phyloP scores from a whole-genome alignment of 1,140 invertebrate species.

The Rhopalosiphum padi region DNA sequence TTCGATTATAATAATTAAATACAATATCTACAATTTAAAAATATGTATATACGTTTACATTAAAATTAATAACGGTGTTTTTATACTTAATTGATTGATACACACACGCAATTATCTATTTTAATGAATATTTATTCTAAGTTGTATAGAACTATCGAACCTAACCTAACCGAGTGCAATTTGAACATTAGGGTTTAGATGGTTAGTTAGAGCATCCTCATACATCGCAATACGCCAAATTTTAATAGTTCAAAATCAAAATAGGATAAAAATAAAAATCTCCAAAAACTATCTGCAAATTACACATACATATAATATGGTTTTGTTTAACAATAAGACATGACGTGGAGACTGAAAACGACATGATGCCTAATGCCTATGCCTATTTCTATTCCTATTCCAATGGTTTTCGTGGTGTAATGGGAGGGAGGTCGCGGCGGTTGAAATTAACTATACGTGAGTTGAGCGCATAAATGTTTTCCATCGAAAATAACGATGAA shows the following conservation, averaged over 20 bases:
- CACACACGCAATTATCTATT: not conserved
- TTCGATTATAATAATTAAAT: not conserved
- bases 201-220: not conserved
- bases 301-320: not conserved
- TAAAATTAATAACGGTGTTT: accelerated
- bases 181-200: too few relatives aligned
- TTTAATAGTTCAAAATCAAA: not conserved
- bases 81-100: not conserved
- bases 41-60: not conserved
- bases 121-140: not conserved
- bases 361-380: too few relatives aligned
- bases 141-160: not conserved
- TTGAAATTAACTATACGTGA: not conserved
- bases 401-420: not conserved
- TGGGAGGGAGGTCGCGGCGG: too few relatives aligned
- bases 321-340: not conserved
- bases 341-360: too few relatives aligned
- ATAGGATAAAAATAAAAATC: not conserved
- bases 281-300: not conserved
- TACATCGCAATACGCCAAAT: too few relatives aligned
- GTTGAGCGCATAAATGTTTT: not conserved
- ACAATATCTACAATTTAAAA: not conserved
- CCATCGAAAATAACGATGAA: not conserved
- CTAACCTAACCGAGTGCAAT: too few relatives aligned
- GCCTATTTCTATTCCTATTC: not conserved